Conservation (phyloP, 2,113 vertebrate genomes). For the Mustela lutreola region DNA sequence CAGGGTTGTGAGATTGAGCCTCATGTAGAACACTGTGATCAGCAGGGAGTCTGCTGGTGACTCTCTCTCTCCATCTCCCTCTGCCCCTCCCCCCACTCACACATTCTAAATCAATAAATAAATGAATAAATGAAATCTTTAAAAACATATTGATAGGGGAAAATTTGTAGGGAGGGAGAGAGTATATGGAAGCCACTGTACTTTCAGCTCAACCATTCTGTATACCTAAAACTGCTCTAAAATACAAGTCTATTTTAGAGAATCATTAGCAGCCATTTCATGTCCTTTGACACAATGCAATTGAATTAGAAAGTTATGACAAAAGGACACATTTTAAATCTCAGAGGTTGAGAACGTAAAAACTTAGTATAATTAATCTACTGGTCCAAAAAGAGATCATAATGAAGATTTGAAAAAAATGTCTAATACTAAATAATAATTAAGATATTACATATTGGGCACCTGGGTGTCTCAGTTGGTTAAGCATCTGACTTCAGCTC, state of each 20-base stretch:
- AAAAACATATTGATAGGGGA: neutral
- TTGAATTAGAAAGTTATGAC: conserved; percentile 11
- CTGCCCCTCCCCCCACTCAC: neutral
- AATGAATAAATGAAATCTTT: neutral
- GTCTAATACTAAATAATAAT: neutral
- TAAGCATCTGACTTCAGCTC: neutral
- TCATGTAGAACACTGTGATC: neutral
- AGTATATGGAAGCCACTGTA: neutral
- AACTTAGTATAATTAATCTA: neutral
- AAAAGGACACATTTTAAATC: neutral
- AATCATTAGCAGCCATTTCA: neutral
- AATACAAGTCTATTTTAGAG: neutral
- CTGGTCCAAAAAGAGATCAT: neutral
- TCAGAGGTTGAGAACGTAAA: neutral
- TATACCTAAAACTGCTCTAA: neutral
- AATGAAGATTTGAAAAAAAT: neutral
- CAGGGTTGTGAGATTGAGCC: neutral
- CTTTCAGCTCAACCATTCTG: neutral
- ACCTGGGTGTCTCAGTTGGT: too few relatives aligned
- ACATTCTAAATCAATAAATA: neutral
- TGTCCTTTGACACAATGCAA: neutral
- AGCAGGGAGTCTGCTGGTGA: neutral
- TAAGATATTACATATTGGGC: neutral
- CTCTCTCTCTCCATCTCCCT: neutral
- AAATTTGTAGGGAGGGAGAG: neutral